These are phyloP conservation scores for Centropristis striata DNA, from an alignment of 2,113 vertebrate genomes.

Conservation along the genomic window DNA sequence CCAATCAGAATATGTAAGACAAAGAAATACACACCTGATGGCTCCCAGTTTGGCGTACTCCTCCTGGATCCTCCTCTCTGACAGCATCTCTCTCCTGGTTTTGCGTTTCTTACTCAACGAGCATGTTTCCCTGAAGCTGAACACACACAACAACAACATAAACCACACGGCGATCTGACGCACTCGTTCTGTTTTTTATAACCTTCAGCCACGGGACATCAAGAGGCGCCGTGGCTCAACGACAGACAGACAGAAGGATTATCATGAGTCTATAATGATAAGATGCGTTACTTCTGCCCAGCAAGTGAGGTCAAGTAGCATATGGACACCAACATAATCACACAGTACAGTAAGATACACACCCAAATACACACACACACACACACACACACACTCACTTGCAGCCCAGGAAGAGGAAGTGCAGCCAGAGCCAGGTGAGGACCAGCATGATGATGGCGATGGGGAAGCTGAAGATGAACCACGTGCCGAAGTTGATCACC, in stretches of 20 bases:
- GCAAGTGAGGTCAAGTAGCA: not conserved
- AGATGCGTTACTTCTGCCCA: not conserved
- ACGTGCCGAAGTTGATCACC: conserved; percentile 97
- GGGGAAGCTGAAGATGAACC: conserved; percentile 99
- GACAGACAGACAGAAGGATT: conserved; percentile 29
- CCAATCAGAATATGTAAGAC: not conserved
- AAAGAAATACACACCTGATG: conserved; percentile 86
- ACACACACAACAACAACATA: conserved; percentile 10
- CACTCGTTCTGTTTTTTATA: not conserved
- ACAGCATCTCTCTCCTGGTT: conserved; percentile 93
- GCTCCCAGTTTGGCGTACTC: conserved; percentile 95
- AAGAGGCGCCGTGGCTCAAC: not conserved
- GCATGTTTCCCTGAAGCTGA: conserved; percentile 96
- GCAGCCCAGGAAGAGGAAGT: conserved; percentile 97
- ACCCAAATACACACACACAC: not conserved
- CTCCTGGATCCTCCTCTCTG: conserved; percentile 95
- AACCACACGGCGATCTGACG: not conserved
- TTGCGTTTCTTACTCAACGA: conserved; percentile 98
- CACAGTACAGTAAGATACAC: conserved; percentile 54
- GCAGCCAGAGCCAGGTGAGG: conserved; percentile 98
- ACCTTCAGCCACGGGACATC: not conserved
- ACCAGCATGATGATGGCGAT: conserved; percentile 96
- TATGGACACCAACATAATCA: not conserved
- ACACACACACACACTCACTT: conserved; percentile 89
- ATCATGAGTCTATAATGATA: conserved; percentile 53